These are phyloP conservation scores for Melanotaenia duboulayi DNA, from an alignment of 2,113 vertebrate species.

Conservation along the genomic window DNA sequence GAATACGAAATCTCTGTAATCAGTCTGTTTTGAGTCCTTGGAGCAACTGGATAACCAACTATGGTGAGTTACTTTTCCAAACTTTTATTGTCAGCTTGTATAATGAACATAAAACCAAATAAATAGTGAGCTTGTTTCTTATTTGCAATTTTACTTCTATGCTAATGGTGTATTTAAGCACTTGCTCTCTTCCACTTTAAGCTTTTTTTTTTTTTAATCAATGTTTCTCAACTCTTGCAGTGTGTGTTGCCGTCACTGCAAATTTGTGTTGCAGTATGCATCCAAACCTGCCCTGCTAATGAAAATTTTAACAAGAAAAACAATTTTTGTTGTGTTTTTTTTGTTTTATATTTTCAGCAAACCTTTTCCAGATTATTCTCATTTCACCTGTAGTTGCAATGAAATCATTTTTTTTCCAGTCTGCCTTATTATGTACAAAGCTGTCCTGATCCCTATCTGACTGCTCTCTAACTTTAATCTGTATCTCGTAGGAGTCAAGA, in stretches of 20 bases:
- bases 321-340: neutral
- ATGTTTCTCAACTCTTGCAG: constrained; percentile 6
- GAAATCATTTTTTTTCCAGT: too few species aligned
- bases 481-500: constrained; percentile 40
- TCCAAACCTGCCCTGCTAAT: neutral
- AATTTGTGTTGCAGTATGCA: neutral
- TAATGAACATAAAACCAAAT: neutral
- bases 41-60: constrained; percentile 68
- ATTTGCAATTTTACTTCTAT: neutral
- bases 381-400: neutral
- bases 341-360: neutral
- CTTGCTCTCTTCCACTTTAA: neutral
- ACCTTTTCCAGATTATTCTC: neutral
- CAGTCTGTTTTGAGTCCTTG: constrained; percentile 46
- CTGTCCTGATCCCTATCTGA: neutral
- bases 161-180: neutral
- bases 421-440: neutral
- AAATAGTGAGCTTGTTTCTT: neutral
- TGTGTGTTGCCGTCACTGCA: neutral
- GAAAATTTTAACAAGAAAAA: neutral
- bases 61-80: constrained; percentile 49
- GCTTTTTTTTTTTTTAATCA: neutral
- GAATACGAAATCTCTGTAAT: constrained; percentile 61
- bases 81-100: neutral
- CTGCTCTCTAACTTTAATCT: neutral